Conservation (phyloP, 2,797 vertebrate genomes). For the Synaphobranchus kaupii region DNA sequence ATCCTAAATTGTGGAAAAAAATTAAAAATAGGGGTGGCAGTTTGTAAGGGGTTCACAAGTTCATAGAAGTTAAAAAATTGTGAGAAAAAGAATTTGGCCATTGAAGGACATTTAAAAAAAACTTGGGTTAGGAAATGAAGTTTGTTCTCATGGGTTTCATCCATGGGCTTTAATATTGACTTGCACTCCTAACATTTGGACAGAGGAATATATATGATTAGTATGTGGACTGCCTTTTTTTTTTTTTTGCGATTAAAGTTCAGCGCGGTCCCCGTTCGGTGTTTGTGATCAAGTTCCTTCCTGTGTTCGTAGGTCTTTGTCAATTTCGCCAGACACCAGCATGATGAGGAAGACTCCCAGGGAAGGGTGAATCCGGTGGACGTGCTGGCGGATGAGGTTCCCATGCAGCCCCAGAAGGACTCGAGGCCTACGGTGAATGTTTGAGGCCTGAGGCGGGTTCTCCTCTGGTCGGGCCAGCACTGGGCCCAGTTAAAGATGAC, state of each 20-base stretch:
- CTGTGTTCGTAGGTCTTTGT: slow-evolving; percentile 71
- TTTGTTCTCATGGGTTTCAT: neutral
- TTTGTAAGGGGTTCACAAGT: neutral
- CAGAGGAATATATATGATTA: neutral
- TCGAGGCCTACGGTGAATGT: slow-evolving; percentile 10
- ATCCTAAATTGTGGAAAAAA: neutral
- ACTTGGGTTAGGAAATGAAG: neutral
- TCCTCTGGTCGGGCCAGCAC: neutral
- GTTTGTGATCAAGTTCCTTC: neutral
- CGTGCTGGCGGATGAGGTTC: slow-evolving; percentile 62
- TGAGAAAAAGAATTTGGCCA: neutral
- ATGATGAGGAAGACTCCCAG: slow-evolving; percentile 50
- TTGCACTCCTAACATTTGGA: slow-evolving; percentile 12
- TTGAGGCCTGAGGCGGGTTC: neutral
- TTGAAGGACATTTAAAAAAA: neutral
- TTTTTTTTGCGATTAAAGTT: neutral
- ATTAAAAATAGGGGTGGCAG: neutral
- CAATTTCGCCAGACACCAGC: slow-evolving; percentile 73
- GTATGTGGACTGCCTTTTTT: neutral
- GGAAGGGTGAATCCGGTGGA: slow-evolving; percentile 63
- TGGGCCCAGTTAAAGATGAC: neutral
- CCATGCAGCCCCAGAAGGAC: slow-evolving; percentile 42
- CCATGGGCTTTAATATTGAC: neutral
- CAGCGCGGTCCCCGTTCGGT: neutral
- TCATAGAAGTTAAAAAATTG: neutral